Evolutionary conservation across 2,888 invertebrate genomes (phyloP), one percentile per base, ranked within the genome.

Genomic region (Linnaemya vulpina): DNA sequence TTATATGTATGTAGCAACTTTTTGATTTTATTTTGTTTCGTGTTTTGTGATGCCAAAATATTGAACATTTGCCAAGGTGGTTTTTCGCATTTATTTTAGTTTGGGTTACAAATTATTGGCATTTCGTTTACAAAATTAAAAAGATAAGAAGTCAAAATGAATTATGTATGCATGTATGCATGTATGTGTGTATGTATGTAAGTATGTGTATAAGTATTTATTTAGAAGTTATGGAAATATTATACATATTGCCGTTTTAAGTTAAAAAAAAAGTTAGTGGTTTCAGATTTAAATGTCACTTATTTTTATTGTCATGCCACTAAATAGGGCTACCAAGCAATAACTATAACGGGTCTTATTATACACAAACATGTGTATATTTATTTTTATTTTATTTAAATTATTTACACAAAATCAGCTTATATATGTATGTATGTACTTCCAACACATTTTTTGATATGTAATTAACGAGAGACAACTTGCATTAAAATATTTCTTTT

Each of bases 41-140:
- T 74, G 15, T 74, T 68, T 68, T 22, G 15, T 70, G 75, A 76
- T 76, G 75, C 53, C 75, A 76, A 82, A 82, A 82, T 82, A 76
- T 82, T 82, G 81, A 82, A 82, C 81, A 82, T 68, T 63, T 62
- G 81, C 81, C 81, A 82, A 76, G 75, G 81, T 76, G 70, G 63
- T 73, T 67, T 62, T 70, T 2, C 22, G 22, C 13, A 22, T 83
- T 83, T 49, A 40, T 78, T 71, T 77, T 63, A 70, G 63, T 75
- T 75, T 84, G 43, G 55, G n/a, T 75, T 73, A 58, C 15, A 76
- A 55, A 63, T 62, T 84, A 65, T 84, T 77, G 84, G 81, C 77
- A 81, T 77, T 77, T 73, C 35, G 68, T 77, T 74, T 73, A 74
- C 63, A 77, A 67, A 81, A 76, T 46, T 49, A 30, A 38, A 30